Evolutionary conservation across 2,888 invertebrate genomes (phyloP).

Genomic region (Schrankia costaestrigalis): DNA sequence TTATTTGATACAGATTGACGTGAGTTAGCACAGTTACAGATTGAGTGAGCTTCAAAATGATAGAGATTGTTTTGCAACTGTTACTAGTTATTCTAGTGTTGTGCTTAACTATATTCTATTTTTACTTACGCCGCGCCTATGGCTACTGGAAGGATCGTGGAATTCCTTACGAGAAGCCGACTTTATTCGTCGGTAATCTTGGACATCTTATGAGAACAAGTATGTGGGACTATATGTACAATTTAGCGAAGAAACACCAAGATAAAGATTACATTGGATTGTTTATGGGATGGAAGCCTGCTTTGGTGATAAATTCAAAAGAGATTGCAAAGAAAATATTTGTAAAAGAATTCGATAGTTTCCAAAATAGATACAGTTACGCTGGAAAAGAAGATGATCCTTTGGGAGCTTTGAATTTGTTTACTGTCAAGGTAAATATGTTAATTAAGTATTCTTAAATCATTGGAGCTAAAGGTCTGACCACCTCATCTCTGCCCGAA

Average conservation of each 20-base stretch:
- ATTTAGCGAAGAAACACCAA: constrained; percentile 40
- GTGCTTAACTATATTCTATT: constrained; percentile 34
- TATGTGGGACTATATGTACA: constrained; percentile 45
- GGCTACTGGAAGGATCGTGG: constrained; percentile 58
- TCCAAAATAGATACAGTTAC: constrained; percentile 51
- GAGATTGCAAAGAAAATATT: constrained; percentile 52
- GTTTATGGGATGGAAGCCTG: constrained; percentile 52
- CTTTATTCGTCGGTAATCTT: constrained; percentile 48
- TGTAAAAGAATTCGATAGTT: constrained; percentile 50
- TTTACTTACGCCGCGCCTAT: constrained; percentile 44
- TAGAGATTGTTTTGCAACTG: constrained; percentile 18
- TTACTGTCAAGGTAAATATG: constrained; percentile 56
- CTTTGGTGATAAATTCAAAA: constrained; percentile 52
- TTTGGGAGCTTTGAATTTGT: constrained; percentile 59
- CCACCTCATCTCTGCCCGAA: too few relatives aligned
- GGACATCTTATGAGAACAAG: constrained; percentile 55
- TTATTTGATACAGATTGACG: too few relatives aligned
- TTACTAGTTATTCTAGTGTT: constrained; percentile 28
- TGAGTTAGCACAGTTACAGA: too few relatives aligned
- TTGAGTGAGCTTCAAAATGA: constrained; percentile 26
- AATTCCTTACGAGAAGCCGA: constrained; percentile 50
- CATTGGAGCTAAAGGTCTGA: too few relatives aligned
- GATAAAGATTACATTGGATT: constrained; percentile 54
- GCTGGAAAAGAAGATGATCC: constrained; percentile 46
- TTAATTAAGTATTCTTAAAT: too few relatives aligned